Evolutionary conservation across 2,113 vertebrate species (phyloP), one percentile per base, ranked within the genome.

Genomic region (Xiphorhynchus elegans): DNA sequence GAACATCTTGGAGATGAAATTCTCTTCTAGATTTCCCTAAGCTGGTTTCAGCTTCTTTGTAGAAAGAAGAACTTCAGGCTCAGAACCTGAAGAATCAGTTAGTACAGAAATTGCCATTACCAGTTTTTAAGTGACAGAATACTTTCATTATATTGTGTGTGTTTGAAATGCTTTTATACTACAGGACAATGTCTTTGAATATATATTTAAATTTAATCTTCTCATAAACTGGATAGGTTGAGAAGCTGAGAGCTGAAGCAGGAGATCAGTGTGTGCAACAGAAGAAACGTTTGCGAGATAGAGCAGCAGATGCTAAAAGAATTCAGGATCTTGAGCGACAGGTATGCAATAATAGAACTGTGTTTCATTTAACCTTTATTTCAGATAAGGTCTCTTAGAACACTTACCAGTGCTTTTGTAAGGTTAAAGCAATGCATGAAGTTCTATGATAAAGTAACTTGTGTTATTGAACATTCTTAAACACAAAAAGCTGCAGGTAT

Each of bases 251-350:
- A 96, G 84, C 94, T 90, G 98, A 98, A 89, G 97, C 98, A 93
- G 97, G 97, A 76, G 98, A 96, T 95, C 97, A 98, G 56, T 92
- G 96, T 92, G 42, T 78, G 50, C 93, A 98, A 50, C 98, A 98
- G 86, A 99, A 98, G 94, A 98, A 96, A 76, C 98, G 97, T 82
- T 67, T 97, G 50, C 98, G 94, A 91, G 98, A 99, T 76, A 98
- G 97, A 97, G 95, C 98, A 60, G 90, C 93, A 46, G 99, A 99
- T 89, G 97, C 97, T 49, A 99, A 98, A 98, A 99, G 95, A 96
- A 99, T 99, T 97, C 98, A 99, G 89, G 98, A 99, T 79, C 98
- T 99, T 69, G 98, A 99, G 80, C 96, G 98, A 85, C 99, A 99
- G 96, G 99, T 99, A 97, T 31, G 96, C 78, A 62, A 35, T 90